Conservation (phyloP, 2,113 vertebrate species). For the Stomatorhinus ivindoensis region DNA sequence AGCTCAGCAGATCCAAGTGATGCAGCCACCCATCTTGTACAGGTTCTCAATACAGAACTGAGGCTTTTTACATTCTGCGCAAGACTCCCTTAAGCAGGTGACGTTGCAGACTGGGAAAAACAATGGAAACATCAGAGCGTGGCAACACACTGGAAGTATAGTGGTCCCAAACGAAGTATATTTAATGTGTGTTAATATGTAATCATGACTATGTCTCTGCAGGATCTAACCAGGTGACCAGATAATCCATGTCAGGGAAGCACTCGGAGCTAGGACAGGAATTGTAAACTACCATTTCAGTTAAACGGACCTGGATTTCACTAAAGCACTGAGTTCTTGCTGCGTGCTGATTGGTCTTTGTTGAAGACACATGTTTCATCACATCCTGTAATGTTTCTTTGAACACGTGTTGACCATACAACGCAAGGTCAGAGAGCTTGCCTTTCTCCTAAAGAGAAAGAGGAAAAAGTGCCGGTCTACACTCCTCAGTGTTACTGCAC, state of each 20-base stretch:
- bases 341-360: background rate
- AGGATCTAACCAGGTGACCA: background rate
- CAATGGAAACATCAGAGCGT: background rate
- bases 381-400: background rate
- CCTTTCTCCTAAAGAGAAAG: background rate
- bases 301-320: background rate
- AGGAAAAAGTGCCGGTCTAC: background rate
- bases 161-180: background rate
- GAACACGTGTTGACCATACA: background rate
- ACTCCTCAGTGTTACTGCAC: background rate
- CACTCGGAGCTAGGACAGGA: background rate
- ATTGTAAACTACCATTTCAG: background rate
- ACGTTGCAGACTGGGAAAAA: background rate
- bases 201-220: background rate
- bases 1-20: constrained; percentile 4
- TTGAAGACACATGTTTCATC: background rate
- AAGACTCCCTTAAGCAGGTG: background rate
- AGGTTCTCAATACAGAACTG: background rate
- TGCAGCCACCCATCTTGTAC: background rate
- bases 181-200: background rate
- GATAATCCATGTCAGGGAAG: background rate
- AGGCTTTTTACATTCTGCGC: background rate
- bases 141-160: background rate
- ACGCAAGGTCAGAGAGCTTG: background rate
- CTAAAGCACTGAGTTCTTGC: background rate